These are phyloP conservation scores for Saturnia japonica DNA, from an alignment of 2,888 invertebrate genomes.

Conservation along the genomic window DNA sequence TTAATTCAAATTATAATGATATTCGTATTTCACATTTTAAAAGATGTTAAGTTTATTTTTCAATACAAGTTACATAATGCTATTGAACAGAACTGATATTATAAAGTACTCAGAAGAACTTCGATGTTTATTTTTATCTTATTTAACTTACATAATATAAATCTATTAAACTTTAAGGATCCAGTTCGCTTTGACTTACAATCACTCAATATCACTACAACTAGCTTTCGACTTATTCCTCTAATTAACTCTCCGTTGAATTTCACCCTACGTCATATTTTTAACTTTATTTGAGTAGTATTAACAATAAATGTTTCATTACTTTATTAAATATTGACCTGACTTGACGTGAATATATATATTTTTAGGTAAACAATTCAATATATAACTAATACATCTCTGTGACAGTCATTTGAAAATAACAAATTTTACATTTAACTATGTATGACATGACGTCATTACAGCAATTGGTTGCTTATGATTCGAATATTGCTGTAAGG, in stretches of 20 bases:
- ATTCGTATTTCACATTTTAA: background rate
- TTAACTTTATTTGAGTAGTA: background rate
- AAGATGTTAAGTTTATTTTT: background rate
- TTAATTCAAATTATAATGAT: background rate
- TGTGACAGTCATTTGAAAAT: too few relatives aligned
- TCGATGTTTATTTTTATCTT: constrained; percentile 4
- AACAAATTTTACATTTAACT: too few relatives aligned
- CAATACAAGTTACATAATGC: background rate
- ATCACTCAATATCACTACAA: background rate
- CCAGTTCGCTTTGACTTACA: background rate
- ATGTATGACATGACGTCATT: too few relatives aligned
- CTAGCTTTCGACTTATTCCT: background rate
- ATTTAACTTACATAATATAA: background rate
- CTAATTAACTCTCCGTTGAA: background rate
- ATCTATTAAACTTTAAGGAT: background rate
- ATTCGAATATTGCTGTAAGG: too few relatives aligned
- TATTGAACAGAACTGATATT: background rate
- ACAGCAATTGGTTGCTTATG: too few relatives aligned
- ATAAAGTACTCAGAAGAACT: background rate
- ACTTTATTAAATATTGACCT: too few relatives aligned
- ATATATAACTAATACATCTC: too few relatives aligned
- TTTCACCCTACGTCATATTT: background rate
- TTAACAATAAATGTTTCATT: too few relatives aligned
- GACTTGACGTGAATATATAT: too few relatives aligned
- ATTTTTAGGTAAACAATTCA: too few relatives aligned